phyloP scores from a whole-genome alignment of 2,888 invertebrate genomes.

The Ganaspis brasiliensis region DNA sequence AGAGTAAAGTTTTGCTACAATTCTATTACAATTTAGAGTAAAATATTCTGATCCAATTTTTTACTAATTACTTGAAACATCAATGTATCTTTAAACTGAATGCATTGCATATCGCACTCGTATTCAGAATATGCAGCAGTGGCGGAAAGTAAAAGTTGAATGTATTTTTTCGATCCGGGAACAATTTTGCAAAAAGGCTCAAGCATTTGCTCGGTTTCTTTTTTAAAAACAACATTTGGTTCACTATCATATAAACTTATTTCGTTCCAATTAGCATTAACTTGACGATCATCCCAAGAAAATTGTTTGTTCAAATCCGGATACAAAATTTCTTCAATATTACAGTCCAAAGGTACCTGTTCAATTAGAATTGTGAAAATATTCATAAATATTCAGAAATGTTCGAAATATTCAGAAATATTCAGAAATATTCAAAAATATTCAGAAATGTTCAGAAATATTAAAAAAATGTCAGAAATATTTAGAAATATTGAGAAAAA shows the following conservation, averaged over 20 bases:
- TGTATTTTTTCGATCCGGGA: conserved; percentile 70
- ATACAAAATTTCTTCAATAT: conserved; percentile 63
- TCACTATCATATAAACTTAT: conserved; percentile 43
- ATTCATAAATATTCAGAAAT: no score
- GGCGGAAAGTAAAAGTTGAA: conserved; percentile 82
- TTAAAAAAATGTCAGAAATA: no score
- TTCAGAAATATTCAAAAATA: no score
- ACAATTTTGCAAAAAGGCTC: conserved; percentile 75
- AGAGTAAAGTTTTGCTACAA: no score
- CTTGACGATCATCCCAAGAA: conserved; percentile 81
- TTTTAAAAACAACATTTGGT: conserved; percentile 59
- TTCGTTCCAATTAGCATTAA: conserved; percentile 73
- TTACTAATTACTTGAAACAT: conserved; percentile 80
- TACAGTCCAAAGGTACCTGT: conserved; percentile 67
- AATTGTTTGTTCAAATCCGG: conserved; percentile 60
- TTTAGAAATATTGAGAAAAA: no score
- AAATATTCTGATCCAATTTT: neutral
- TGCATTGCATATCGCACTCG: conserved; percentile 79
- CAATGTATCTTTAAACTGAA: conserved; percentile 82
- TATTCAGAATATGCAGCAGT: conserved; percentile 83
- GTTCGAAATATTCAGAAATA: no score
- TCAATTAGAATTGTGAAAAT: conserved; percentile 2
- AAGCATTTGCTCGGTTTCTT: conserved; percentile 66
- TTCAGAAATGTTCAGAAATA: no score
- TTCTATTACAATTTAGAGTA: no score